Percentiles rank a stretch among this genome's conserved stretches.
Evolutionary conservation across 2,888 invertebrate genomes (phyloP).

Genomic region (Pandemis heparana): DNA sequence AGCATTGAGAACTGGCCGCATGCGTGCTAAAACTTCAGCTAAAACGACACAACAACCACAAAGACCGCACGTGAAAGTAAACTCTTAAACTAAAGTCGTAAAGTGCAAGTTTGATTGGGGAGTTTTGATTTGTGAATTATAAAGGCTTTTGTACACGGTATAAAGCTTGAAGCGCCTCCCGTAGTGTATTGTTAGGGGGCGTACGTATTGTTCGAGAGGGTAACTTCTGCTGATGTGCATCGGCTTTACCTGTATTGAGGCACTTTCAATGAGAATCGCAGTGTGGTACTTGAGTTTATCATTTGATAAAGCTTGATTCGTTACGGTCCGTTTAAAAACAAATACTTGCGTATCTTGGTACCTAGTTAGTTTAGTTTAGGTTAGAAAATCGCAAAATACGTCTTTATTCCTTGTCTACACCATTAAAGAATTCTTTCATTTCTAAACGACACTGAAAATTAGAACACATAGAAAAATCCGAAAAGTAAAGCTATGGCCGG

Average conservation of each 20-base stretch:
- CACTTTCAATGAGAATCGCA: slow-evolving; percentile 11
- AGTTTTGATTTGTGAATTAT: slow-evolving; percentile 26
- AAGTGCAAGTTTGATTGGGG: slow-evolving; percentile 13
- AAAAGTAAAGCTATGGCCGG: no score
- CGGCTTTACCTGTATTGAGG: slow-evolving; percentile 23
- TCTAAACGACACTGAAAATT: no score
- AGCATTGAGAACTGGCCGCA: slow-evolving; percentile 57
- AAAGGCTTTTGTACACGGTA: slow-evolving; percentile 37
- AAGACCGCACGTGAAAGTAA: background rate
- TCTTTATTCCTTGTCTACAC: no score
- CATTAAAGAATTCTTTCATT: no score
- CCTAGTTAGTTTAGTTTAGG: no score
- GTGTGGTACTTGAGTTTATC: background rate
- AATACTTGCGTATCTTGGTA: no score
- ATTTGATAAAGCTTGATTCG: no score
- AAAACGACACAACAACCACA: slow-evolving; percentile 24
- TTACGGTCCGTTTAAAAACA: no score
- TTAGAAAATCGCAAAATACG: no score
- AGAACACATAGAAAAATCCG: no score
- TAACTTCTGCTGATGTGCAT: slow-evolving; percentile 46
- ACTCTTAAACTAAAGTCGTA: background rate
- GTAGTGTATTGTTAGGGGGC: slow-evolving; percentile 53
- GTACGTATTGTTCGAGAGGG: slow-evolving; percentile 38
- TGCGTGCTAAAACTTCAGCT: slow-evolving; percentile 46
- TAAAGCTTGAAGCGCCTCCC: slow-evolving; percentile 47